phyloP scores from a whole-genome alignment of 2,797 vertebrate genomes.

The Aselliscus stoliczkanus region DNA sequence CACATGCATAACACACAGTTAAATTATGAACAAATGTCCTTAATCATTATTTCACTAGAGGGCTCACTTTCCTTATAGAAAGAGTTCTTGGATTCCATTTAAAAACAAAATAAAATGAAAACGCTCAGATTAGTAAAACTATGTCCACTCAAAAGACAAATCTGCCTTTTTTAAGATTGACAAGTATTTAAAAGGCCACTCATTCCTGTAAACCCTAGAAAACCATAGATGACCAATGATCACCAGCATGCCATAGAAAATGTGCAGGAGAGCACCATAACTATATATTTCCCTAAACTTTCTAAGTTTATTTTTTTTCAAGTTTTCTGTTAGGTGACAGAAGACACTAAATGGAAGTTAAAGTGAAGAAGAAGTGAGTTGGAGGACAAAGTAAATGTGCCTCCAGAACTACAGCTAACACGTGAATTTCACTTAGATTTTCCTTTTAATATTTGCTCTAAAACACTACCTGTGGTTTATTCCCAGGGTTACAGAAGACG shows the following conservation, averaged over 20 bases:
- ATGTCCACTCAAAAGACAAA: neutral
- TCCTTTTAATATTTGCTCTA: constrained; percentile 50
- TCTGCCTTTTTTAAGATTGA: neutral
- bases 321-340: neutral
- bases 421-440: neutral
- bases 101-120: neutral
- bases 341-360: neutral
- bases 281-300: neutral
- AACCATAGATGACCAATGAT: neutral
- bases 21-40: neutral
- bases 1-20: neutral
- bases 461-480: constrained; percentile 68
- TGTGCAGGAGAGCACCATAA: neutral
- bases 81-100: neutral
- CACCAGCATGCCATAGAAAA: neutral
- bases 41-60: constrained; percentile 64
- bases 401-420: neutral
- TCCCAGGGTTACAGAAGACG: constrained; percentile 84
- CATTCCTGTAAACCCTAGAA: neutral
- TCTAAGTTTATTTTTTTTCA: neutral
- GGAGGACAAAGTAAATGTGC: neutral
- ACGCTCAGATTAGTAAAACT: neutral
- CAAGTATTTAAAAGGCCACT: neutral
- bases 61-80: constrained; percentile 61
- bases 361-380: neutral